Percentiles rank a stretch among this genome's conserved stretches.
Conservation (phyloP, 2,113 vertebrate genomes). For the Neodontobutis hainanensis region DNA sequence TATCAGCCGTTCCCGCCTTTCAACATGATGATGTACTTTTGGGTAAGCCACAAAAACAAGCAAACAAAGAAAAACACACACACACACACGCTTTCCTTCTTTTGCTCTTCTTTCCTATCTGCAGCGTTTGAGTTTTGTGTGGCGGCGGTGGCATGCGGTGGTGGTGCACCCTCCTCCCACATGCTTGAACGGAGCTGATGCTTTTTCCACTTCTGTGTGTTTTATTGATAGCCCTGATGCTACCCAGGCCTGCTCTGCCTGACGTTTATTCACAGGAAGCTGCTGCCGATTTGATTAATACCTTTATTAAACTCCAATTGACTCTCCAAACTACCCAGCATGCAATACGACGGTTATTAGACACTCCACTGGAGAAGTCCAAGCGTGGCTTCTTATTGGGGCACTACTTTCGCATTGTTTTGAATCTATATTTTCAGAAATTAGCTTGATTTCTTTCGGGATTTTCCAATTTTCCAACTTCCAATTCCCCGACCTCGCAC, state of each 20-base stretch:
- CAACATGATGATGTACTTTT: conserved; percentile 84
- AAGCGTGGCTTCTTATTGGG: conserved; percentile 38
- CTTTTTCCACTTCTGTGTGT: conserved; percentile 49
- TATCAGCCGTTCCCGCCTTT: conserved; percentile 36
- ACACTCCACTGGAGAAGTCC: conserved; percentile 7
- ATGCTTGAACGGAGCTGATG: conserved; percentile 57
- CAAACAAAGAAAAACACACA: no score
- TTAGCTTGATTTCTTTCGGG: neutral
- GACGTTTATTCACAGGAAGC: conserved; percentile 8
- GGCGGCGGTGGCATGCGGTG: conserved; percentile 9
- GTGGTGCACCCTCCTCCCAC: conserved; percentile 33
- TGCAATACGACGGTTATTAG: conserved; percentile 29
- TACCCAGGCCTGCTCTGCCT: conserved; percentile 45
- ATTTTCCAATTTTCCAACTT: conserved; percentile 35
- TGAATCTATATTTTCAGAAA: neutral
- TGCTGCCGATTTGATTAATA: neutral
- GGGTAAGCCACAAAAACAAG: conserved; percentile 68
- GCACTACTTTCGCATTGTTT: conserved; percentile 33
- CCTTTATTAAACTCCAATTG: conserved; percentile 25
- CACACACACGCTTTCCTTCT: neutral
- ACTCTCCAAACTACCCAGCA: conserved; percentile 39
- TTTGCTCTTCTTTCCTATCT: neutral
- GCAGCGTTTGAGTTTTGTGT: conserved; percentile 15
- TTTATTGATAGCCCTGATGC: conserved; percentile 51
- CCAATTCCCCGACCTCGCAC: conserved; percentile 23